Base-by-base conservation (phyloP, 2,888 invertebrate species). In the Metacarcinus magister region DNA sequence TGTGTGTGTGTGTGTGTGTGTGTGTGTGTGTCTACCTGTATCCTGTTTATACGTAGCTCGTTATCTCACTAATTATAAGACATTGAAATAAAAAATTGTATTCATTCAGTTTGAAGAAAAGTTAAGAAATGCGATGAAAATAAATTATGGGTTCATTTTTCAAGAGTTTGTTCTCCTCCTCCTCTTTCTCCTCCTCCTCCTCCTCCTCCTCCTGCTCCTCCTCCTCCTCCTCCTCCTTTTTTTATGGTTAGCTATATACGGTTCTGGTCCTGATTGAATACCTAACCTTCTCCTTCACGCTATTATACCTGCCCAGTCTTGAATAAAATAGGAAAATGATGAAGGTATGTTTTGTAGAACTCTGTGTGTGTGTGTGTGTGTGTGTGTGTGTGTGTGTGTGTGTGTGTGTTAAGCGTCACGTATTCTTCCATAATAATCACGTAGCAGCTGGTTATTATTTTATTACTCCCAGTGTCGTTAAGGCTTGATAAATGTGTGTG, bases 301-400 rank as follows among this genome's bases (percentile, higher is more conserved):
- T 13, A 19, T 1, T 8, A 13, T 89, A 23, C 13, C 39, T 19
- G 89, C 39, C 2, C 8, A 4, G 5, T 32, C 3, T 16, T 28
- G 89, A 16, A 43, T 89, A 19, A 39, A 19, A 16, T 32, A 39
- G 4, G 32, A 43, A 39, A 43, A 39, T 13, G 23, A 43, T 89
- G 89, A 39, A 19, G 32, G 39, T 89, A 43, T 89, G 23, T 89
- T 89, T 3, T 89, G 89, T 23, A 43, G 19, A 16, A 28, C 28
- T 89, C 28, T 39, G 89, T 89, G 89, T 89, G 89, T 39, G 89
- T 89, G 89, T 28, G 28, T 32, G 89, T 89, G 89, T 89, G n/a
- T 39, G 39, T 89, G 89, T 39, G 89, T 89, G 89, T 28, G 89
- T 2, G 19, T 89, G 48, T 48, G 48, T 48, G 7, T 48, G 48